Evolutionary conservation across 2,113 vertebrate genomes (phyloP).

Genomic region (Gavia stellata): DNA sequence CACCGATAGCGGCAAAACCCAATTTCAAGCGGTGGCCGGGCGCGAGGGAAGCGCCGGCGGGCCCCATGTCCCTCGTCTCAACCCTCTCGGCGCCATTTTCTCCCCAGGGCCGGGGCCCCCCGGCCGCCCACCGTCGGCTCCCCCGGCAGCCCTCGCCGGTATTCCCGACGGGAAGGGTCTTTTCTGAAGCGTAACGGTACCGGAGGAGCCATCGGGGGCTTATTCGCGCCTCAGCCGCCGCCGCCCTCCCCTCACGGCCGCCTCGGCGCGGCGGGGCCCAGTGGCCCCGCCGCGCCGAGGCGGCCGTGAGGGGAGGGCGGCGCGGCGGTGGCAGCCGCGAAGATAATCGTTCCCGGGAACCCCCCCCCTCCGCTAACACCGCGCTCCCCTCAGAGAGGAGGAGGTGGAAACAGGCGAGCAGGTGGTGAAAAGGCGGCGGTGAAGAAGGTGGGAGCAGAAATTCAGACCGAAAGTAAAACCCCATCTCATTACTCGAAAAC

Average conservation of each 20-base stretch:
- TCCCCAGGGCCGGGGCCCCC: not conserved
- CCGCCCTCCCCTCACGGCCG: not conserved
- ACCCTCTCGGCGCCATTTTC: not conserved
- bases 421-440: not conserved
- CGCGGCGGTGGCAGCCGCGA: not conserved
- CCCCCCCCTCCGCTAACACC: not conserved
- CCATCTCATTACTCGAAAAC: not conserved
- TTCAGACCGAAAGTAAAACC: conserved; percentile 39
- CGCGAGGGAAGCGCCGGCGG: rapidly evolving
- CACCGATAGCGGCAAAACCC: not conserved
- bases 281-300: not conserved
- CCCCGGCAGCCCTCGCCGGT: not conserved
- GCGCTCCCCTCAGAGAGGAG: not conserved
- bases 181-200: not conserved
- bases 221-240: not conserved
- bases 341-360: not conserved
- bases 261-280: not conserved
- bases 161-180: not conserved
- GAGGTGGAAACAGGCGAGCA: not conserved
- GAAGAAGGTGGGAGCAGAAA: not conserved
- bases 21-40: rapidly evolving
- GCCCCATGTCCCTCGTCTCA: rapidly evolving
- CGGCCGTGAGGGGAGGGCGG: not conserved
- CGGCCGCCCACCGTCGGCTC: not conserved
- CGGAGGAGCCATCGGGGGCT: not conserved